Base-by-base conservation (phyloP, 2,797 vertebrate genomes). In the Diplodus sargus region DNA sequence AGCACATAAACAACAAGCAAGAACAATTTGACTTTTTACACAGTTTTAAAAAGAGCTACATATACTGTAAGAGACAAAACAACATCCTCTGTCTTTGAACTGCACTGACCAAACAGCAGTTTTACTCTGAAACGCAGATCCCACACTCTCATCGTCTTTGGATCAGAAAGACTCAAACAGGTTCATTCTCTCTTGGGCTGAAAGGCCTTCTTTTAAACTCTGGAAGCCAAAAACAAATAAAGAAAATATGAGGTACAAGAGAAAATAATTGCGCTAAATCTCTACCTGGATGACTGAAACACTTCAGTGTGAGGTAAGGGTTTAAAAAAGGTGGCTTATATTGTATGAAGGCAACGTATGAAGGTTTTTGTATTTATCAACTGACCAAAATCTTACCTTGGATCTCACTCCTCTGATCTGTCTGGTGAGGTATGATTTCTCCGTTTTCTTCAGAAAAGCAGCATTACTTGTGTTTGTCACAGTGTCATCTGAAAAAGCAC, bases 401-500 rank as follows among this genome's bases (percentile, higher is more conserved):
- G 92, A 92, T 68, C 85, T 88, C 92, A 91, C 89, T 93, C 94
- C 96, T 97, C 97, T 94, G 92, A 97, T 90, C 86, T 96, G 96
- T 84, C 92, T 91, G 83, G 93, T 86, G 85, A 97, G 89, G 83
- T 90, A 93, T 53, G 95, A 74, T 87, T 96, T 97, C 89, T 97
- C 96, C 70, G 91, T 58, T 82, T 96, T 97, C 93, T 96, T 97
- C 87, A 94, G 89, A 84, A 96, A 95, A 91, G 96, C 94, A 34
- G 95, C 94, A 78, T 96, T 96, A 87, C 93, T 96, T 91, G 95
- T 95, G 74, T 96, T 96, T 91, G 96, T 96, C 91, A 94, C 95
- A 77, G 96, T 92, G 85, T 96, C 96, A 92, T 87, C 90, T 92
- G 70, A 42, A 17, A 47, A 80, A 61, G 72, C 9, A 28, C 30